Base-by-base conservation (phyloP, 2,113 vertebrate genomes). In the Lamprologus ornatipinnis region DNA sequence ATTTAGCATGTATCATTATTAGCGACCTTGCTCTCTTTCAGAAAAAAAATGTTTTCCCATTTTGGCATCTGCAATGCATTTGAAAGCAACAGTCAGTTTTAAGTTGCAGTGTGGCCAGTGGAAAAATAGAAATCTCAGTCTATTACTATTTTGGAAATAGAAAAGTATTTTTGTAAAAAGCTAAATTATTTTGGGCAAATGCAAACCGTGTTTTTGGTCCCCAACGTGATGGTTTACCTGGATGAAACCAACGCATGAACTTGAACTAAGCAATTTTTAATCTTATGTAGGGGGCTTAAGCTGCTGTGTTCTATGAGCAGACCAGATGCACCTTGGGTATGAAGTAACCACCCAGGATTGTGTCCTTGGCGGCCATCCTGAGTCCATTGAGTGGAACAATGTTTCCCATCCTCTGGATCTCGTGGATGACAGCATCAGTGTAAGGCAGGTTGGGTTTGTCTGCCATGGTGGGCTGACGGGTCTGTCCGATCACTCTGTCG, bases 361-460 rank as follows among this genome's bases (percentile, higher is more conserved):
- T 93, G 21, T 97, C 97, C 15, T 57, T 95, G 1, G 4, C 3
- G 0, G 96, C 85, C 92, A 94, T 26, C 75, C 97, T 94, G 13
- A 96, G 95, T 10, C 85, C 94, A 0, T 94, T 97, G 13, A 98
- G 81, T 5, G 98, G 97, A 19, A 97, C 0, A 2, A 98, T 95
- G 21, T 97, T 97, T 53, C 95, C 90, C 87, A 96, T 97, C 85
- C 98, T 97, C 89, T 97, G 97, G 84, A 97, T 95, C 87, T 98
- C 98, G 0, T 98, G 97, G 93, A 98, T 90, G 60, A 97, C 97
- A 0, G 98, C 97, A 0, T 98, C 96, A 40, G 97, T 97, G 90
- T 97, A 99, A 0, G 97, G 97, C 95, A 97, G 89, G 55, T 81
- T 95, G 83, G 80, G 51, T 81, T 90, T 96, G 94, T 97, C 97